Conservation (phyloP, 2,888 invertebrate species). For the Muschampia plurimacula region DNA sequence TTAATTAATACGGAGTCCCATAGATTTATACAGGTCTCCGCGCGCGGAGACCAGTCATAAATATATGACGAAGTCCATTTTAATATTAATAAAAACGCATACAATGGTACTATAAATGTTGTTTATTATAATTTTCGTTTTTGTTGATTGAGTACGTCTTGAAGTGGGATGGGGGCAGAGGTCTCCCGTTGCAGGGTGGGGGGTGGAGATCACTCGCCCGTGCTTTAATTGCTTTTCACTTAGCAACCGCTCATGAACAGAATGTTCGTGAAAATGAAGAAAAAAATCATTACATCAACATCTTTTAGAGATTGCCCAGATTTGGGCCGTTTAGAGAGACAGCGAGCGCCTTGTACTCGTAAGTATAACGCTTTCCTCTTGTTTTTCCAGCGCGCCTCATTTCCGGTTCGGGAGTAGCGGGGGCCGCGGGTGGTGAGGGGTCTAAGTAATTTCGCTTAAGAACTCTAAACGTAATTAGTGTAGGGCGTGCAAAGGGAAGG, state of each 20-base stretch:
- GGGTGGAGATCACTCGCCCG: conserved; percentile 84
- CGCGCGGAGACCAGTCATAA: too few species aligned
- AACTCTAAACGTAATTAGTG: conserved; percentile 90
- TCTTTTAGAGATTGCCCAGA: conserved; percentile 84
- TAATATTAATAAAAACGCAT: conserved; percentile 1
- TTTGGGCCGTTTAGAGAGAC: conserved; percentile 80
- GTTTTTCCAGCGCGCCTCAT: conserved; percentile 85
- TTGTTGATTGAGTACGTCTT: conserved; percentile 74
- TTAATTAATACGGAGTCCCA: too few species aligned
- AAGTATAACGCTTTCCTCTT: conserved; percentile 80
- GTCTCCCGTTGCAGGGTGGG: conserved; percentile 54
- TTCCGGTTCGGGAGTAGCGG: conserved; percentile 79
- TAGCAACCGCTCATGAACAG: conserved; percentile 85
- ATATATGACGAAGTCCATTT: neutral
- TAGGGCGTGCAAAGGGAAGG: conserved; percentile 87
- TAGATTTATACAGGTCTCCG: too few species aligned
- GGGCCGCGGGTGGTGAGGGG: conserved; percentile 81
- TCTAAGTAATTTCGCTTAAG: conserved; percentile 89
- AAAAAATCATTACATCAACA: conserved; percentile 85
- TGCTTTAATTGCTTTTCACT: conserved; percentile 86
- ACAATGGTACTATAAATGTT: conserved; percentile 20
- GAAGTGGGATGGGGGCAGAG: conserved; percentile 55
- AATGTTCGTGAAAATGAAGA: conserved; percentile 79
- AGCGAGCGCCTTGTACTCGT: conserved; percentile 78
- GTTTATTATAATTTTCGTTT: conserved; percentile 63